Conservation (phyloP, 30 jellyfish, hydroid and myxozoan genomes). For the Aurelia sp. region DNA sequence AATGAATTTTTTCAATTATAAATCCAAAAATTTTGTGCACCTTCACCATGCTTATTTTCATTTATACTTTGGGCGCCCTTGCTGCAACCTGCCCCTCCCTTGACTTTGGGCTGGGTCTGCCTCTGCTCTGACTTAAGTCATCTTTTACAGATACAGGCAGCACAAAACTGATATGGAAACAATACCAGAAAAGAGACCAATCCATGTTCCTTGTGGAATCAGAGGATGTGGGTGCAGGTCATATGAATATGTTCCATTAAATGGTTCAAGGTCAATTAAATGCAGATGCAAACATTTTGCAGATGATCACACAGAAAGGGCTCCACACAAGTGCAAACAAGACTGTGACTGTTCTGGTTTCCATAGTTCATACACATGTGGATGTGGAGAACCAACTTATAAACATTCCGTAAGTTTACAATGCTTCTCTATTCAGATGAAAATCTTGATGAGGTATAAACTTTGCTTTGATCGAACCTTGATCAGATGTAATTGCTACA, state of each 20-base stretch:
- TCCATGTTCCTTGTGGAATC: slow-evolving; percentile 80
- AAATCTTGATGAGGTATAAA: no score
- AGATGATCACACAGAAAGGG: slow-evolving; percentile 76
- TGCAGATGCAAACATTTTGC: slow-evolving; percentile 95
- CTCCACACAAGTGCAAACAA: slow-evolving; percentile 77
- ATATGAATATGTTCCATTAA: slow-evolving; percentile 77
- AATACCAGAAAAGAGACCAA: slow-evolving; percentile 78
- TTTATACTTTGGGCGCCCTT: no score
- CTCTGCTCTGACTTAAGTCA: no score
- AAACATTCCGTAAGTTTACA: slow-evolving; percentile 45
- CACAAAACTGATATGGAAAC: slow-evolving; percentile 89
- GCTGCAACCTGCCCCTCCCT: no score
- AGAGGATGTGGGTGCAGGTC: slow-evolving; percentile 87
- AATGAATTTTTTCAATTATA: no score
- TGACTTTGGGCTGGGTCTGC: no score
- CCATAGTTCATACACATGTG: slow-evolving; percentile 86
- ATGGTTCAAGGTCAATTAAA: slow-evolving; percentile 87
- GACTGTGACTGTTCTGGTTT: slow-evolving; percentile 77
- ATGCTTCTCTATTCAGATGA: no score
- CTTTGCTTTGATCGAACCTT: no score
- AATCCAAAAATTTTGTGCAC: no score
- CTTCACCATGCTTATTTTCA: no score
- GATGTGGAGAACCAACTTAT: slow-evolving; percentile 90
- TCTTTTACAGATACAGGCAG: slow-evolving; percentile 72
- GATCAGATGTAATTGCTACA: no score